Evolutionary conservation across 1,140 invertebrate species (phyloP), one percentile per base, ranked within the genome.

Genomic region (Anoplolepis gracilipes): DNA sequence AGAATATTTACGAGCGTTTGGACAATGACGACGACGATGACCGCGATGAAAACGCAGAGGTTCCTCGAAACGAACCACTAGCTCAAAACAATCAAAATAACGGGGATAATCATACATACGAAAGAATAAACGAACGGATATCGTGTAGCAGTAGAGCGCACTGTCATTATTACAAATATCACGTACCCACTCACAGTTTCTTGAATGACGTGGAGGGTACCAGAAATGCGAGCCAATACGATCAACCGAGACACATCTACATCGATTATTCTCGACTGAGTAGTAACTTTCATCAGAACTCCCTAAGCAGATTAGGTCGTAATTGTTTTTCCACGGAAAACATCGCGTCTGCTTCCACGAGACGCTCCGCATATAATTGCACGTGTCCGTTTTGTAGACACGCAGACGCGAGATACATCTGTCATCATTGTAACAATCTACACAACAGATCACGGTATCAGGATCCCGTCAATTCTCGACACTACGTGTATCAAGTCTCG

Each of bases 311-410:
- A 75, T 79, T 93, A 10, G 91, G 93, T 42, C 90, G 94, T 2
- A 94, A 95, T 64, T 95, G 94, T 72, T 95, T 95, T 49, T 95
- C 94, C 0, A 94, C 92, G 10, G 94, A 94, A 55, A 95, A 95
- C 64, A 94, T 95, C 49, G 90, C 92, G 36, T 92, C 92, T 8
- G 92, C 92, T 2, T 90, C 91, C 0, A 92, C 91, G 53, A 92
- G 92, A 77, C 90, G 92, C 36, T 89, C 93, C 16, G 53, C 92
- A 61, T 88, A 92, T 62, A 82, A 82, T 59, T 94, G 93, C 33
- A 89, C 88, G 36, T 94, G 94, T 55, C 90, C 90, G n/a, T 92
- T 93, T 19, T 94, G 93, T 59, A 90, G 91, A 73, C 92, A 93
- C 67, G 70, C 91, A 3, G 90, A 91, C 57, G 62, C 62, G 5